phyloP scores from a whole-genome alignment of 2,797 vertebrate genomes.

The Carduelis carduelis region DNA sequence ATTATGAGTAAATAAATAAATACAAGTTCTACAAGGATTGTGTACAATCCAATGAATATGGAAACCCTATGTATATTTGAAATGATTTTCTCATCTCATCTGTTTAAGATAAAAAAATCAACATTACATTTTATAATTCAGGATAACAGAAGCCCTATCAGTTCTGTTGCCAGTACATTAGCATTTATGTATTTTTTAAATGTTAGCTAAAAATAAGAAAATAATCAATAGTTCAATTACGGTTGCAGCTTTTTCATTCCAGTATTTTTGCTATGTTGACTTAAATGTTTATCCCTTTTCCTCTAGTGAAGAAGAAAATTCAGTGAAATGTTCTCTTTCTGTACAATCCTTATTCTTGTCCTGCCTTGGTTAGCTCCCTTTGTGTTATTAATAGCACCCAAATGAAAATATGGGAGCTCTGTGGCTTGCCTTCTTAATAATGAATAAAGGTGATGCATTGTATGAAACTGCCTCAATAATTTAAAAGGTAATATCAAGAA shows the following conservation, averaged over 20 bases:
- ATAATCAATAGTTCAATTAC: not conserved
- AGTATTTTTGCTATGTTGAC: not conserved
- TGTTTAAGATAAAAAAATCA: not conserved
- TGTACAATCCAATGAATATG: accelerated
- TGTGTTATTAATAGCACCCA: conserved; percentile 60
- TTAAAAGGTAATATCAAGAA: conserved; percentile 65
- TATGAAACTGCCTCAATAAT: conserved; percentile 68
- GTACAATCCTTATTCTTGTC: not conserved
- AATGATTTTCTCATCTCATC: not conserved
- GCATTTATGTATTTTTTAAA: not conserved
- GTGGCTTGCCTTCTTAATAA: conserved; percentile 68
- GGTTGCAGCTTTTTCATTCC: not conserved
- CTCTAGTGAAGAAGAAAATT: not conserved
- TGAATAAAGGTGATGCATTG: conserved; percentile 73
- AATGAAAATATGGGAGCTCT: conserved; percentile 56
- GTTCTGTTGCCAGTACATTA: not conserved
- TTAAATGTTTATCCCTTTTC: not conserved
- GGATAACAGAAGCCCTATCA: not conserved
- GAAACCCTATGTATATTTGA: not conserved
- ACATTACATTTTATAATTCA: not conserved
- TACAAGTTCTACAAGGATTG: not conserved
- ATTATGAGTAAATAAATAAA: not conserved
- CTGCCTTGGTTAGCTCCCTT: not conserved
- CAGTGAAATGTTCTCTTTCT: not conserved
- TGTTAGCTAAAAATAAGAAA: not conserved